Percentiles rank a stretch among this genome's conserved stretches.
These are phyloP conservation scores for Pygoscelis antarcticus DNA, from an alignment of 2,113 vertebrate genomes.

Conservation along the genomic window DNA sequence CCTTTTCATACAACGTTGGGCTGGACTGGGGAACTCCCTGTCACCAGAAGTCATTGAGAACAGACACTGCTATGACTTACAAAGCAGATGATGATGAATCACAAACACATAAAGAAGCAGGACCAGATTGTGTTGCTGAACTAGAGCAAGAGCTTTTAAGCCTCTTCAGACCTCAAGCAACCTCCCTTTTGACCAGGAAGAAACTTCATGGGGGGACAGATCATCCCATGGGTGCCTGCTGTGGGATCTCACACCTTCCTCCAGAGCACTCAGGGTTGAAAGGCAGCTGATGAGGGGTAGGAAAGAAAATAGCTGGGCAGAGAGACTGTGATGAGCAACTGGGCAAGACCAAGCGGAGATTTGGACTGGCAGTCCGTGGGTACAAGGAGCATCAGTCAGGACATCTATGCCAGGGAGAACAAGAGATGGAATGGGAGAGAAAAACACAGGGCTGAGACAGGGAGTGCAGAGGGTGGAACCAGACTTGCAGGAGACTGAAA, in stretches of 20 bases:
- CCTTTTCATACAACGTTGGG: fast-evolving
- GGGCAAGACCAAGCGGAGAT: not conserved
- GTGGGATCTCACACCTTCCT: not conserved
- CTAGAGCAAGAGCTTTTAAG: not conserved
- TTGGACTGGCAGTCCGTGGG: not conserved
- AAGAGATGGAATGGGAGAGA: not conserved
- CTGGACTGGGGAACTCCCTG: not conserved
- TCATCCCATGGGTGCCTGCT: not conserved
- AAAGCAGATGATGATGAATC: not conserved
- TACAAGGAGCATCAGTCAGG: not conserved
- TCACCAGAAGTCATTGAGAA: not conserved
- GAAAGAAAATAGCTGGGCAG: not conserved
- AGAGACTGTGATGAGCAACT: not conserved
- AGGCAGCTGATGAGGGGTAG: not conserved
- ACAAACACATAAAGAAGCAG: not conserved
- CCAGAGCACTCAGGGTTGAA: not conserved
- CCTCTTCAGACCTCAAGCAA: not conserved
- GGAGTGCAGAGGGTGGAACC: not conserved
- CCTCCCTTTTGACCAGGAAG: not conserved
- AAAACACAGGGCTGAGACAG: not conserved
- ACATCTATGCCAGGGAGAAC: not conserved
- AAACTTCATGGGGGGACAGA: not conserved
- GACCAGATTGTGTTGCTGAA: not conserved
- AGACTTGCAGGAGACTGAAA: not conserved
- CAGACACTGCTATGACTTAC: not conserved